Percentiles rank a stretch among this genome's conserved stretches.
phyloP scores from a whole-genome alignment of 2,797 vertebrate genomes.

The Poeciliopsis infans region DNA sequence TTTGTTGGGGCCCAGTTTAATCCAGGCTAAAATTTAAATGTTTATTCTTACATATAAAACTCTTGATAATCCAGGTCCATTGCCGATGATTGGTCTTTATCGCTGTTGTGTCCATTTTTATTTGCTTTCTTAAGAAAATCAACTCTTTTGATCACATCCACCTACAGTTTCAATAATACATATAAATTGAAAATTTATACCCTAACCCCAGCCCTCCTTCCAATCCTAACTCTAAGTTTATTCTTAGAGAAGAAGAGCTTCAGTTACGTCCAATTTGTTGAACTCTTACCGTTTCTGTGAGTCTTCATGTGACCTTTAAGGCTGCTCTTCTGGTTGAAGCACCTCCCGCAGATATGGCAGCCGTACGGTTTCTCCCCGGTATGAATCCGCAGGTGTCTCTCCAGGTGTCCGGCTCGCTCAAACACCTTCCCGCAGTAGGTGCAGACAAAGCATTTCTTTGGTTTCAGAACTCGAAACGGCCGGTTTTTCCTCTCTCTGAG shows the following conservation, averaged over 20 bases:
- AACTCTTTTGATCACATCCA: not conserved
- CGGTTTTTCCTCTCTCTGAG: conserved; percentile 13
- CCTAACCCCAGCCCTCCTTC: too few relatives aligned
- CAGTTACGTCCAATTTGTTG: not conserved
- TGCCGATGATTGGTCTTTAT: not conserved
- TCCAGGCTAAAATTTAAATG: not conserved
- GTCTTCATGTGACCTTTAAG: conserved; percentile 79
- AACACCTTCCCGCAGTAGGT: conserved; percentile 75
- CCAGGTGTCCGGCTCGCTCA: conserved; percentile 69
- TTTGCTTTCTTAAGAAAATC: not conserved
- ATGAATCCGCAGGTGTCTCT: conserved; percentile 74
- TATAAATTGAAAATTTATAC: not conserved
- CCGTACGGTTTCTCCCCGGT: conserved; percentile 79
- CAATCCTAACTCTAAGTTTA: not conserved
- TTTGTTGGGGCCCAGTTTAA: not conserved
- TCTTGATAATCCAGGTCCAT: not conserved
- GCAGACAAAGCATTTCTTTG: conserved; percentile 73
- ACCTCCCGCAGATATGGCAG: conserved; percentile 73
- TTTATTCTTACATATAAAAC: not conserved
- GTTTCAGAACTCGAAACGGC: conserved; percentile 45
- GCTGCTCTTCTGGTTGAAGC: conserved; percentile 79
- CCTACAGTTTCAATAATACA: not conserved
- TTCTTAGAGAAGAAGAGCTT: not conserved
- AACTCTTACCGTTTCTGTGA: conserved; percentile 62
- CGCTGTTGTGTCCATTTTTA: not conserved